Evolutionary conservation across 2,797 vertebrate genomes (phyloP), one percentile per base, ranked within the genome.

Genomic region (Heliangelus exortis): DNA sequence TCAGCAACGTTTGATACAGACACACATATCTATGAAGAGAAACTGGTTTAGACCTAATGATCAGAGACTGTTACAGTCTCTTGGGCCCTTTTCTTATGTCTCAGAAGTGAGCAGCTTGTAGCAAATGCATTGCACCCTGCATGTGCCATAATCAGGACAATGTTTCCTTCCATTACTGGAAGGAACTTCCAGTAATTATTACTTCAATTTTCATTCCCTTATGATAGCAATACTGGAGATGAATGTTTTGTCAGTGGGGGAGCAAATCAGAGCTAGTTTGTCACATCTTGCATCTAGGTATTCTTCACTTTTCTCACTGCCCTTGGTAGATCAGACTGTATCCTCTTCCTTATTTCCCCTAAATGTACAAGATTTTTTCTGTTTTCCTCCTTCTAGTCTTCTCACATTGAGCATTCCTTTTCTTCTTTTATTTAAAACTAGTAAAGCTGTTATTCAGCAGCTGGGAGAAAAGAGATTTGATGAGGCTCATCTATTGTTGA

Each of bases 401-500:
- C 61, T 87, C 43, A 75, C 48, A 33, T 25, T 54, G 26, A 57
- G 72, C 54, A 81, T 85, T 91, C 26, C 25, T 89, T 86, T 83
- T 74, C 65, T 82, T 84, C 57, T 85, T 96, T 97, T 95, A 92
- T 93, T 95, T 95, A 95, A 95, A 73, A 54, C 87, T 88, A 77
- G 63, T 93, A 54, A 90, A 90, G 77, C 63, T 84, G 94, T 95
- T 97, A 97, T 95, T 95, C 89, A 96, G 95, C 75, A 96, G 62
- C 93, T 96, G 73, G 10, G 87, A 96, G 92, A 96, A 97, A 96
- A 93, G 83, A 94, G 90, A 97, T 97, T 97, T 97, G 94, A 97
- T 79, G 86, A 96, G 92, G 92, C 68, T 95, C 94, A 90, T 97
- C 86, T 96, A 89, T 90, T 65, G 88, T 51, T 66, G 79, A 87